Conservation (phyloP, 1,140 invertebrate genomes). For the Cyclargus thomasi region DNA sequence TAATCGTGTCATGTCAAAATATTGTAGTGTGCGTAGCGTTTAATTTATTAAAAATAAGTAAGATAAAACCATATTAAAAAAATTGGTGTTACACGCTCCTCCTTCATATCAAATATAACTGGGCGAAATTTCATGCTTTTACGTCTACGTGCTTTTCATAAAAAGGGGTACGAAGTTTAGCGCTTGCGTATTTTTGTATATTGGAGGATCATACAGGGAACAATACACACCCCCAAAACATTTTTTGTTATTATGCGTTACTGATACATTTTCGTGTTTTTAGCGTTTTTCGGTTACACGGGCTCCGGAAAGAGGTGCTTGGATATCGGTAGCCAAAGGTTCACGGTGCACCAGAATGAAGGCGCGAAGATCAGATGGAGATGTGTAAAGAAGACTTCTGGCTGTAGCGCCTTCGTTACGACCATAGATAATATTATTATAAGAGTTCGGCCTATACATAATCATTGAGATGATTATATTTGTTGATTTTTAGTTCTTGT, state of each 20-base stretch:
- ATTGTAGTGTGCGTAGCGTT: no score
- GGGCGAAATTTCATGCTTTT: no score
- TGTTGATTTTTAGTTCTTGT: not conserved
- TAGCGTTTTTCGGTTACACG: conserved; percentile 55
- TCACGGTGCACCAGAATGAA: conserved; percentile 56
- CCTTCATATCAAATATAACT: no score
- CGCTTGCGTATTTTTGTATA: no score
- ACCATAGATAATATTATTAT: conserved; percentile 62
- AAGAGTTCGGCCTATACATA: conserved; percentile 43
- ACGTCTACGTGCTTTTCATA: no score
- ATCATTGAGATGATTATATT: conserved; percentile 30
- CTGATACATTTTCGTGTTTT: conserved; percentile 23
- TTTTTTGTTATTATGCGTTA: not conserved
- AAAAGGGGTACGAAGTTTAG: no score
- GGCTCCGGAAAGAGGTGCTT: conserved; percentile 48
- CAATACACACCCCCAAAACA: no score
- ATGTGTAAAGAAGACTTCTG: conserved; percentile 49
- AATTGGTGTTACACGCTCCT: no score
- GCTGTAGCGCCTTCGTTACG: conserved; percentile 49
- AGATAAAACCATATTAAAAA: no score
- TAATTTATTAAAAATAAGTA: no score
- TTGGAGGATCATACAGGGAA: not conserved
- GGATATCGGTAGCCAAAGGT: conserved; percentile 39
- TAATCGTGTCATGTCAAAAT: no score
- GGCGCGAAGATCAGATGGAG: conserved; percentile 52